Evolutionary conservation across 2,888 invertebrate species (phyloP).

Genomic region (Argyra leucocephala): DNA sequence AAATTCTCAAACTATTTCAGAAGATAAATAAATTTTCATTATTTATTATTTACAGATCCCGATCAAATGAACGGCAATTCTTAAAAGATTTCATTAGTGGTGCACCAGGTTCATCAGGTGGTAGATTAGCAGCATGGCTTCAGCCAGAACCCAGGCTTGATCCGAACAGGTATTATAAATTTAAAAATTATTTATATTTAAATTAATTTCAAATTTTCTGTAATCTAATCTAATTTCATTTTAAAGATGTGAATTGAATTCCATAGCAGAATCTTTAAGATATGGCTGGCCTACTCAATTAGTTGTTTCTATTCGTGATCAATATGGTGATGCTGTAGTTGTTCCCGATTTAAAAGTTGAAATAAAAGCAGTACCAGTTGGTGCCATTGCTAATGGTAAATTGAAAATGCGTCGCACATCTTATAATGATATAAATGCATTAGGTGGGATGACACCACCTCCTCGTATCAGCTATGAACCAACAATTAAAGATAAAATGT

Average conservation of each 20-base stretch:
- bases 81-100: constrained; percentile 86
- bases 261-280: constrained; percentile 59
- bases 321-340: constrained; percentile 80
- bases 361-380: constrained; percentile 42
- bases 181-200: background rate
- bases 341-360: constrained; percentile 70
- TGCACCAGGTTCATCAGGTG: constrained; percentile 75
- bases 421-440: constrained; percentile 30
- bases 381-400: constrained; percentile 34
- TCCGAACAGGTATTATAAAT: constrained; percentile 47
- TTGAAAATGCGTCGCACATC: constrained; percentile 38
- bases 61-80: constrained; percentile 86
- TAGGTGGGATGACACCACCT: constrained; percentile 38
- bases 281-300: constrained; percentile 79
- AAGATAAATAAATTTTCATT: too few species aligned
- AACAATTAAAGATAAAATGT: constrained; percentile 80
- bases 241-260: constrained; percentile 71
- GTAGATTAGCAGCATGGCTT: constrained; percentile 86
- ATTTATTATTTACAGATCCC: constrained; percentile 56
- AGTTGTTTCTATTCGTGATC: constrained; percentile 75
- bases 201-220: background rate
- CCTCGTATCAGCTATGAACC: constrained; percentile 59
- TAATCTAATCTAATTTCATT: background rate
- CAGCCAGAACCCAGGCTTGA: constrained; percentile 89
- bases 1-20: too few species aligned